Conservation (phyloP, 2,888 invertebrate species). For the Hyalella azteca region DNA sequence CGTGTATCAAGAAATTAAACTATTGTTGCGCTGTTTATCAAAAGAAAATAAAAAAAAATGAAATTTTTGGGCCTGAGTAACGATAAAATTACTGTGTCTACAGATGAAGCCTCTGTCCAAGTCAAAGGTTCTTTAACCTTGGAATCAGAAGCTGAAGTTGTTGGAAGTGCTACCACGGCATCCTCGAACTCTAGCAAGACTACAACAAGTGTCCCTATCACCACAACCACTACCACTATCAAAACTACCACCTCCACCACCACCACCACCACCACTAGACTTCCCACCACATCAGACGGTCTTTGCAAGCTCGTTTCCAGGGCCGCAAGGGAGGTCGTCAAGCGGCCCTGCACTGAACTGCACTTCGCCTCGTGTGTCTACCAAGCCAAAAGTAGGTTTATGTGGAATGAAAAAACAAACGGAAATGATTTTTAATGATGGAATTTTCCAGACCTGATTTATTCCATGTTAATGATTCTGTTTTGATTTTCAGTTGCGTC, state of each 20-base stretch:
- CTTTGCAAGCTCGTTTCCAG: slow-evolving; percentile 40
- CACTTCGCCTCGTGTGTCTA: slow-evolving; percentile 42
- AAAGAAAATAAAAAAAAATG: too few relatives aligned
- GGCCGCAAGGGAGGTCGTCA: slow-evolving; percentile 35
- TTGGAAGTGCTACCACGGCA: neutral
- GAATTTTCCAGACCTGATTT: neutral
- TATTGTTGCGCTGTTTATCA: too few relatives aligned
- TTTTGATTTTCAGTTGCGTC: slow-evolving; percentile 33
- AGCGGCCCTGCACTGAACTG: slow-evolving; percentile 37
- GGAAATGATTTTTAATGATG: neutral
- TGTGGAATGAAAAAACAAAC: neutral
- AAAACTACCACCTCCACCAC: neutral
- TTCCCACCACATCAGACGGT: neutral
- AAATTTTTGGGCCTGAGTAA: too few relatives aligned
- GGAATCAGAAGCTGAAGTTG: slow-evolving; percentile 1
- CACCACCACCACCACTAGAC: neutral
- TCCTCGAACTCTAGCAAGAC: too few relatives aligned
- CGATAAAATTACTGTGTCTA: neutral
- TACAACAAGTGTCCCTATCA: too few relatives aligned
- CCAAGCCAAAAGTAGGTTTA: slow-evolving; percentile 38
- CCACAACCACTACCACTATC: neutral
- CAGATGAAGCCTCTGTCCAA: neutral
- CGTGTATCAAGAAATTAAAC: too few relatives aligned
- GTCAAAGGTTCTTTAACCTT: neutral
- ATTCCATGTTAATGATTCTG: neutral